Evolutionary conservation across 2,797 vertebrate species (phyloP).

Genomic region (Eutrigla gurnardus): DNA sequence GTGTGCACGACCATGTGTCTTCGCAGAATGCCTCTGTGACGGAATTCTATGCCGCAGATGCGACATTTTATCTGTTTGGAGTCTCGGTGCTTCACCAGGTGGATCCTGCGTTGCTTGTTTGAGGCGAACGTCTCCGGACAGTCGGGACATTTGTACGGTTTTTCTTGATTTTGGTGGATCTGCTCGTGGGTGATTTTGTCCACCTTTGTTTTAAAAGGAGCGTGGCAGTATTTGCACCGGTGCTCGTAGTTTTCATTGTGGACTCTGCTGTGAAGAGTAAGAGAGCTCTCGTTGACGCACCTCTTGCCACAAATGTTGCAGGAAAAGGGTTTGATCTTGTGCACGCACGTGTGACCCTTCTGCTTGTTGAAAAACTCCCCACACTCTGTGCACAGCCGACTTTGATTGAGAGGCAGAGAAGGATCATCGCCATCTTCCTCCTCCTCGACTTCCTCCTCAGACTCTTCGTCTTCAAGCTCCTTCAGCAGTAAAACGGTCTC

Average conservation of each 20-base stretch:
- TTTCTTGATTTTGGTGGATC: slow-evolving; percentile 20
- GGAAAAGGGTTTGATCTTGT: slow-evolving; percentile 51
- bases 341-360: slow-evolving; percentile 51
- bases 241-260: slow-evolving; percentile 51
- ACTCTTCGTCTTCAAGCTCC: not conserved
- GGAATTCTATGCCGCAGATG: slow-evolving; percentile 51
- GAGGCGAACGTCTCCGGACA: slow-evolving; percentile 47
- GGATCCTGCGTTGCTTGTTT: slow-evolving; percentile 27
- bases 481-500: too few relatives aligned
- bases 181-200: slow-evolving; percentile 55
- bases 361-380: slow-evolving; percentile 40
- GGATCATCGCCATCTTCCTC: not conserved
- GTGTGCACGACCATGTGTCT: slow-evolving; percentile 65
- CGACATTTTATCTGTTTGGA: slow-evolving; percentile 41
- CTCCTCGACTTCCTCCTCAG: not conserved
- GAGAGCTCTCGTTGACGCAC: slow-evolving; percentile 27
- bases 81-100: slow-evolving; percentile 51
- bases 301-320: slow-evolving; percentile 67
- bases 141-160: slow-evolving; percentile 58
- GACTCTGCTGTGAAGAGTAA: slow-evolving; percentile 46
- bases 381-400: slow-evolving; percentile 62
- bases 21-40: not conserved
- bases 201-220: slow-evolving; percentile 49
- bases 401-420: slow-evolving; percentile 6
- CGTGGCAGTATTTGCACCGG: slow-evolving; percentile 50